Evolutionary conservation across 1,140 invertebrate species (phyloP).

Genomic region (Bombus superbus): DNA sequence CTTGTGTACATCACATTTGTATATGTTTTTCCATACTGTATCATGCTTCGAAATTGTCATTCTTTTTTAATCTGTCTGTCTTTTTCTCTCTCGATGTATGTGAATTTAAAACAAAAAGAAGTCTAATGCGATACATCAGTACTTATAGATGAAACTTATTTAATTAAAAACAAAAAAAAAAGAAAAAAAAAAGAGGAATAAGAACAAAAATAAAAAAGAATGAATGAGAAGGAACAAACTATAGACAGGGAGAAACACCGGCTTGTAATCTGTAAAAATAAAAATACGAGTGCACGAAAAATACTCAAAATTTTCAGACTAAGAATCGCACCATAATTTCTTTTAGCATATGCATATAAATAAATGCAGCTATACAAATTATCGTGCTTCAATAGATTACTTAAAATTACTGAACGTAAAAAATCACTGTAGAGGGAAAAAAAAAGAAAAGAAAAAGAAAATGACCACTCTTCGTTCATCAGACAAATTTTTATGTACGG

Average conservation of each 20-base stretch:
- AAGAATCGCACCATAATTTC: constrained; percentile 9
- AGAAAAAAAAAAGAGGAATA: background rate
- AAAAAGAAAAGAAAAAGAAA: background rate
- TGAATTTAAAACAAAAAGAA: constrained; percentile 11
- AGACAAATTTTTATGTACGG: background rate
- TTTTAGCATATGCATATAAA: background rate
- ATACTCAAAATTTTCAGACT: background rate
- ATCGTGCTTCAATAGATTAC: background rate
- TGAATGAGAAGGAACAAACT: constrained; percentile 12
- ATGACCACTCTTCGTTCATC: background rate
- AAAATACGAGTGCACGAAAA: background rate
- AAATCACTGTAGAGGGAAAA: background rate
- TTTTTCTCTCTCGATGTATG: background rate
- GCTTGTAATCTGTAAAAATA: background rate
- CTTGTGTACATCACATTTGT: constrained; percentile 22
- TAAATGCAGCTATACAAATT: constrained; percentile 26
- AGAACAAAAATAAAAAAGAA: background rate
- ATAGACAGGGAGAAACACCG: constrained; percentile 15
- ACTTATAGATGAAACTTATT: background rate
- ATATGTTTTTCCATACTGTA: constrained; percentile 8
- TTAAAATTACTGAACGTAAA: constrained; percentile 13
- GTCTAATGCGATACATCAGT: background rate
- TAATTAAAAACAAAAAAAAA: background rate
- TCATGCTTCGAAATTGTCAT: background rate
- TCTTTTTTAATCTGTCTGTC: constrained; percentile 17